Percentiles rank a stretch among this genome's conserved stretches.
These are phyloP conservation scores for Esox lucius DNA, from an alignment of 2,797 vertebrate species.

Conservation along the genomic window DNA sequence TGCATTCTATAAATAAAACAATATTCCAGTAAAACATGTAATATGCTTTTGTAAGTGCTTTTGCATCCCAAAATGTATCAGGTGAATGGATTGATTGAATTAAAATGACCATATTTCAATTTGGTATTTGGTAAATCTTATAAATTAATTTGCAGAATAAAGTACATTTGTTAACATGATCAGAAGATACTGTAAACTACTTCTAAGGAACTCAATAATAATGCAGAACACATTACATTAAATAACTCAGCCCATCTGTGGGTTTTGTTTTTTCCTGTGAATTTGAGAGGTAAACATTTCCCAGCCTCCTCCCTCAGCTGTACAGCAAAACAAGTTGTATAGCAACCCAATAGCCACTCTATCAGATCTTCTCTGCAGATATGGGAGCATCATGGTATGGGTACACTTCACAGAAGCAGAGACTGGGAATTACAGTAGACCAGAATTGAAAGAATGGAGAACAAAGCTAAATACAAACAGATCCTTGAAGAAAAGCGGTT, in stretches of 20 bases:
- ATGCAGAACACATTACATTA: background rate
- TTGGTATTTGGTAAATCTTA: background rate
- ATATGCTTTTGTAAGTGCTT: constrained; percentile 35
- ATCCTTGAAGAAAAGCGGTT: too few species aligned
- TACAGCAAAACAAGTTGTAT: background rate
- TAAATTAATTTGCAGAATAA: background rate
- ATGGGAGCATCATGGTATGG: too few species aligned
- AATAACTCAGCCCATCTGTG: background rate
- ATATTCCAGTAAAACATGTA: constrained; percentile 37
- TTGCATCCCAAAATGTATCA: constrained; percentile 21
- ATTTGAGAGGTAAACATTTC: background rate
- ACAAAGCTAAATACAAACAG: too few species aligned
- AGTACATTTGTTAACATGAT: constrained; percentile 17
- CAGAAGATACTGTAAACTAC: background rate
- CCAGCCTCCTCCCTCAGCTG: background rate
- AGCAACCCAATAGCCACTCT: background rate
- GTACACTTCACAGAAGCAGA: too few species aligned
- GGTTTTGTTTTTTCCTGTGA: background rate
- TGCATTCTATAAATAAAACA: constrained; percentile 19
- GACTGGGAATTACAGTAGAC: too few species aligned
- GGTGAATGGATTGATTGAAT: constrained; percentile 13
- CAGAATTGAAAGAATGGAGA: too few species aligned
- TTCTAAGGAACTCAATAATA: background rate
- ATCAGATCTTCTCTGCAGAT: too few species aligned
- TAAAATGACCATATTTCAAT: constrained; percentile 20